Base-by-base conservation (phyloP, 2,797 vertebrate species). In the Emys orbicularis region DNA sequence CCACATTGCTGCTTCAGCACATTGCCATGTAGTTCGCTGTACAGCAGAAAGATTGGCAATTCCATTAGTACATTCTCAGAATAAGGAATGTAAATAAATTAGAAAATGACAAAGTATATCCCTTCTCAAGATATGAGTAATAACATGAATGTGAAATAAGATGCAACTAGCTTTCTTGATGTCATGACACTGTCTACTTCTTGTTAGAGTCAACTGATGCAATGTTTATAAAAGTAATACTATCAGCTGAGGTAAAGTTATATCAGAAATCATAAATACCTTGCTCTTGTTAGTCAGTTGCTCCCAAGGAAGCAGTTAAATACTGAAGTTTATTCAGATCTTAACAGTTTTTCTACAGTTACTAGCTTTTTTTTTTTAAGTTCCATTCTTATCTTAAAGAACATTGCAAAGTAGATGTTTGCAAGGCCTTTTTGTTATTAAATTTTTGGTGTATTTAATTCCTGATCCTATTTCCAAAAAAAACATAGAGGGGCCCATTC, bases 51-150 rank as follows among this genome's bases (percentile, higher is more conserved):
- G 37, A 86, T 4, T 79, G 57, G 61, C 93, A 44, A 89, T 83
- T 90, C 12, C 18, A 44, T 53, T 65, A 90, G 12, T 23, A 82
- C 5, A 57, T 47, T 87, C 59, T 95, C 74, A 82, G 59, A n/a
- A 87, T 86, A 90, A 95, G 37, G 54, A 91, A 61, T 44, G 21
- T 34, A 95, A 93, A 84, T 88, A 88, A 86, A 90, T 88, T 52
- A 89, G 18, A 47, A 93, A 85, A 87, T 52, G 25, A 87, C 53
- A 65, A 91, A 91, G 57, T 74, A 15, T 96, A 3, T 57, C 95
- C 41, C n/a, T 91, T 88, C 86, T 93, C 80, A 90, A 95, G 88
- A 81, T 41, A 93, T 93, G 82, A 81, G 12, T 44, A 53, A 31
- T 57, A 88, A 83, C 3, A 93, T 12, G 34, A 90, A 82, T 29